These are phyloP conservation scores for Ovis aries DNA, from an alignment of 2,113 vertebrate genomes.

Conservation along the genomic window ARS-UI_Ramb_v3.0 NC_056076.1:36775501-36776000, in stretches of 20 bases:
- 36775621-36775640: background rate
- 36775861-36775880: background rate
- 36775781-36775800: background rate
- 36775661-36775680: background rate
- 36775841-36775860: background rate
- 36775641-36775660: background rate
- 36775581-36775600: background rate
- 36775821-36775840: background rate
- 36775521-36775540: background rate
- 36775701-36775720: background rate
- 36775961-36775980: background rate
- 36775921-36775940: background rate
- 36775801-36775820: background rate
- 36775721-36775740: background rate
- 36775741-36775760: background rate
- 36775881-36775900: background rate
- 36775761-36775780: background rate
- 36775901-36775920: background rate
- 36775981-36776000: background rate
- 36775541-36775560: background rate
- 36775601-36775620: background rate
- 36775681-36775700: background rate
- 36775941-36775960: background rate
- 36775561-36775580: background rate
- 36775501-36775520: background rate